Conservation (phyloP, 2,113 vertebrate species). For the Ochotona curzoniae region DNA sequence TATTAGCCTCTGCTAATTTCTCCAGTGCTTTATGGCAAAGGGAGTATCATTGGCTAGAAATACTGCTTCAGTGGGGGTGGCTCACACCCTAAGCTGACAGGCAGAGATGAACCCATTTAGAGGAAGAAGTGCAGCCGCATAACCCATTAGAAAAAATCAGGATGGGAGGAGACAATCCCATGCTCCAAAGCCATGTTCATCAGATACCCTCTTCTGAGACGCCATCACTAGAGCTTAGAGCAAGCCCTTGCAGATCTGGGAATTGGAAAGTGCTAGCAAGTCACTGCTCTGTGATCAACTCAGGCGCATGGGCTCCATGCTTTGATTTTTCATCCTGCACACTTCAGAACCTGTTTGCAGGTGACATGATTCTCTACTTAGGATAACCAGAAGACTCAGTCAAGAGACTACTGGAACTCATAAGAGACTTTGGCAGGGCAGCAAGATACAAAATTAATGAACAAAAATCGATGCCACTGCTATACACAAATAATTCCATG, state of each 20-base stretch:
- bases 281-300: slow-evolving; percentile 48
- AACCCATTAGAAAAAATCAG: neutral
- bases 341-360: slow-evolving; percentile 16
- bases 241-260: neutral
- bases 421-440: too few species aligned
- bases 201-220: neutral
- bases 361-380: too few species aligned
- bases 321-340: neutral
- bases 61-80: slow-evolving; percentile 73
- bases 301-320: slow-evolving; percentile 39
- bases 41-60: slow-evolving; percentile 78
- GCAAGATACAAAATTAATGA: too few species aligned
- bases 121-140: slow-evolving; percentile 55
- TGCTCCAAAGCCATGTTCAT: neutral
- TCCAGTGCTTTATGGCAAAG: slow-evolving; percentile 75
- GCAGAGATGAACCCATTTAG: slow-evolving; percentile 77
- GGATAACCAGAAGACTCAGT: too few species aligned
- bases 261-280: slow-evolving; percentile 54
- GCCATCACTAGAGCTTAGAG: neutral
- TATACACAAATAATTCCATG: too few species aligned
- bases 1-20: slow-evolving; percentile 82
- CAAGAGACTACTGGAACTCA: too few species aligned
- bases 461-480: too few species aligned
- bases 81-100: slow-evolving; percentile 73
- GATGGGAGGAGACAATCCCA: slow-evolving; percentile 30